These are phyloP conservation scores for Drosophila austrosaltans DNA, from an alignment of 2,888 invertebrate species.

Conservation along the genomic window DNA sequence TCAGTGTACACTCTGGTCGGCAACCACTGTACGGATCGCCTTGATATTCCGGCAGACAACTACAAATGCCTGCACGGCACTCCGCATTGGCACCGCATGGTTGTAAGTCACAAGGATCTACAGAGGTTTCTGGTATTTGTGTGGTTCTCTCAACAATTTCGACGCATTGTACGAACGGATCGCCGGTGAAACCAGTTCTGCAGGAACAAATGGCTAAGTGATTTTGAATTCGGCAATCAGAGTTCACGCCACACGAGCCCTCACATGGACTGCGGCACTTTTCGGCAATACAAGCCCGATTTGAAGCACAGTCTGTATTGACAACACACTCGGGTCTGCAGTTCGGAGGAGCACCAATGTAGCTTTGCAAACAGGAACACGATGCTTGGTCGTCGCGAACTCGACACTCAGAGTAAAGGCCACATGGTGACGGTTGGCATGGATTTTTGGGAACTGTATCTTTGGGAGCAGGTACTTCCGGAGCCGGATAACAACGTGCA, in stretches of 20 bases:
- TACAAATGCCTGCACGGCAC: constrained; percentile 91
- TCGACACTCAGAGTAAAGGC: constrained; percentile 88
- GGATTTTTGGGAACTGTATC: constrained; percentile 84
- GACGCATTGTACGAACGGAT: constrained; percentile 87
- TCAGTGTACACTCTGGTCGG: constrained; percentile 93
- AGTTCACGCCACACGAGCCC: constrained; percentile 89
- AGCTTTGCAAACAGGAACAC: constrained; percentile 87
- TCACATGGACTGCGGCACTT: constrained; percentile 89
- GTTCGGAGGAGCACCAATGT: constrained; percentile 88
- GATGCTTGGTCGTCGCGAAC: constrained; percentile 86
- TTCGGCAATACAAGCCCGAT: constrained; percentile 88
- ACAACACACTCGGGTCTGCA: constrained; percentile 87
- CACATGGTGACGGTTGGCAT: constrained; percentile 90
- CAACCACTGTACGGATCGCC: constrained; percentile 94
- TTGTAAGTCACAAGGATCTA: constrained; percentile 90
- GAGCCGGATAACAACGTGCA: constrained; percentile 87
- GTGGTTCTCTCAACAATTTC: constrained; percentile 85
- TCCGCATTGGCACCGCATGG: constrained; percentile 95
- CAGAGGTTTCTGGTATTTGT: constrained; percentile 81
- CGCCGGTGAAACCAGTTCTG: constrained; percentile 86
- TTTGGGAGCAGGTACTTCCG: constrained; percentile 66
- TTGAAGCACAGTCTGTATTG: constrained; percentile 87
- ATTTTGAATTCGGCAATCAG: constrained; percentile 88
- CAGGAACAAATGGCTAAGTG: constrained; percentile 89
- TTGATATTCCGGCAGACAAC: constrained; percentile 91